phyloP scores from a whole-genome alignment of 92 coral and sea anemone genomes.

The Epizoanthus ramosus region DNA sequence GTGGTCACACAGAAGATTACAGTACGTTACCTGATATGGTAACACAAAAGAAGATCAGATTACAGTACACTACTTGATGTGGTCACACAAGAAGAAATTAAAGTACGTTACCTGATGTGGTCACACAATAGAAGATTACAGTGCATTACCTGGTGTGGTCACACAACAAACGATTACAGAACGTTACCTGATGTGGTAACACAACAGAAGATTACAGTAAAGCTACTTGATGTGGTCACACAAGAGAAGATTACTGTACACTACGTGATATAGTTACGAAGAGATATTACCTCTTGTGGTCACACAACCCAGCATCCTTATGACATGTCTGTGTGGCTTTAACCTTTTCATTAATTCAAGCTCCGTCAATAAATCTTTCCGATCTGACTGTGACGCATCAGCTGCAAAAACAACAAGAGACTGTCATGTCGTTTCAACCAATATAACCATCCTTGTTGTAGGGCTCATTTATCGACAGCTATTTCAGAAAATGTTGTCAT shows the following conservation, averaged over 20 bases:
- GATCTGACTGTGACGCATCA: conserved; percentile 26
- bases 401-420: neutral
- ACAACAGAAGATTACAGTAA: too few species aligned
- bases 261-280: neutral
- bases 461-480: too few species aligned
- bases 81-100: neutral
- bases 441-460: too few species aligned
- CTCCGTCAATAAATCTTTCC: conserved; percentile 50
- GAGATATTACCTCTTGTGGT: conserved; percentile 51
- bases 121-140: too few species aligned
- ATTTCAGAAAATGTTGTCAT: too few species aligned
- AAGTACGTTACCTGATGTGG: neutral
- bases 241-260: neutral
- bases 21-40: too few species aligned
- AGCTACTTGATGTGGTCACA: neutral
- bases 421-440: too few species aligned
- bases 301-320: conserved; percentile 45
- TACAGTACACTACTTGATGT: too few species aligned
- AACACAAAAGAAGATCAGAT: too few species aligned
- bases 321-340: conserved; percentile 48
- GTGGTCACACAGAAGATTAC: neutral
- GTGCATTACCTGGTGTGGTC: neutral
- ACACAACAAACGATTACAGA: neutral
- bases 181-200: neutral
- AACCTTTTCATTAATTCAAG: conserved; percentile 38